A percentile compares a stretch with the other conserved stretches of the same genome.
Conservation (phyloP, 2,888 invertebrate species). For the Cactoblastis cactorum region DNA sequence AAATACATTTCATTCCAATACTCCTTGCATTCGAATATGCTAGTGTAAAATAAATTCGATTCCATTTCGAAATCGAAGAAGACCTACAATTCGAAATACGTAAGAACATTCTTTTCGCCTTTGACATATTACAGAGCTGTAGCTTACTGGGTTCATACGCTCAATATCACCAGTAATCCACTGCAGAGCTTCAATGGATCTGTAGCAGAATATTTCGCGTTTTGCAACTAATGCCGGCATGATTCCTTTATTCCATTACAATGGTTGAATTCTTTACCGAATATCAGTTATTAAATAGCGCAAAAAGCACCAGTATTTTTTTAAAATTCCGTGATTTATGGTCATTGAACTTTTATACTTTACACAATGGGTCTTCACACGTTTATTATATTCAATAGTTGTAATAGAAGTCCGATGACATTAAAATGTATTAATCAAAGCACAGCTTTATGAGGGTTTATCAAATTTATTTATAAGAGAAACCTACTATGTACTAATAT, state of each 20-base stretch:
- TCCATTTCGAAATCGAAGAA: too few species aligned
- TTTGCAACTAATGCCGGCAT: conserved; percentile 10
- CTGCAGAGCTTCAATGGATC: conserved; percentile 12
- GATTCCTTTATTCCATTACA: conserved; percentile 10
- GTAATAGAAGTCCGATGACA: not conserved
- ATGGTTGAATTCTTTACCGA: not conserved
- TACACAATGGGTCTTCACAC: not conserved
- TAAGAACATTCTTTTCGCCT: not conserved
- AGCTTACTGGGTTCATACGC: conserved; percentile 1
- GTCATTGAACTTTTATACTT: not conserved
- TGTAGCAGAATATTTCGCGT: conserved; percentile 9
- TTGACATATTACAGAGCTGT: not conserved
- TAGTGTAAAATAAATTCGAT: too few species aligned
- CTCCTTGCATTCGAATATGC: too few species aligned
- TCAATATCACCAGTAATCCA: conserved; percentile 14
- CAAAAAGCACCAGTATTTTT: not conserved
- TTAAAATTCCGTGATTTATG: not conserved
- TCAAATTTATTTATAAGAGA: too few species aligned
- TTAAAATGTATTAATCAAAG: too few species aligned
- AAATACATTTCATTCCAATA: too few species aligned
- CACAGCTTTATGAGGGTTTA: too few species aligned
- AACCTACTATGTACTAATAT: too few species aligned
- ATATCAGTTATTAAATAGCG: not conserved
- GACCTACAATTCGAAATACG: too few species aligned
- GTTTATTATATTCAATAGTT: not conserved